These are phyloP conservation scores for Pomacea canaliculata DNA, from an alignment of 2,888 invertebrate genomes.

Conservation along the genomic window DNA sequence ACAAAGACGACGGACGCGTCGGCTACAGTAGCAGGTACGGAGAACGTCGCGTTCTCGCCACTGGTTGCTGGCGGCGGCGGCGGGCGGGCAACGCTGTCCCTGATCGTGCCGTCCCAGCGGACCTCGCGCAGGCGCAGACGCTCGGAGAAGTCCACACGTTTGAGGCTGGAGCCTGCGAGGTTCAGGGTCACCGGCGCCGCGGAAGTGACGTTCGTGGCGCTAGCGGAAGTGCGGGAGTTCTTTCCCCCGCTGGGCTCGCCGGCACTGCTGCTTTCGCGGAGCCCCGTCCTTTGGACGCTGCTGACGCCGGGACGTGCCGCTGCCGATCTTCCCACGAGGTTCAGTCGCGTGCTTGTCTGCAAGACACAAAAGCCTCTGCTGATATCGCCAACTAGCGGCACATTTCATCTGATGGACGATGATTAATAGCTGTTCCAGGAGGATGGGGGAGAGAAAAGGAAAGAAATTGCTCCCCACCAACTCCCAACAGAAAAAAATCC, in stretches of 20 bases:
- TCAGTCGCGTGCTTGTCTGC: conserved; percentile 1
- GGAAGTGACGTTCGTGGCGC: background rate
- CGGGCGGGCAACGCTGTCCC: conserved; percentile 33
- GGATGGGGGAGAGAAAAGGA: no score
- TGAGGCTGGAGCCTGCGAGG: conserved; percentile 29
- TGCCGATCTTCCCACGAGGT: background rate
- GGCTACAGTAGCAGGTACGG: no score
- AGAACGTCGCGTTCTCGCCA: no score
- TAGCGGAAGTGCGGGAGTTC: background rate
- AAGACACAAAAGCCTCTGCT: background rate
- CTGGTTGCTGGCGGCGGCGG: background rate
- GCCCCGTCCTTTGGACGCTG: background rate
- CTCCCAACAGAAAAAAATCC: no score
- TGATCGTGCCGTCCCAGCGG: conserved; percentile 43
- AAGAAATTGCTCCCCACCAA: no score
- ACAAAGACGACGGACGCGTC: no score
- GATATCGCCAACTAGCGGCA: no score
- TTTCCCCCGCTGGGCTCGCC: background rate
- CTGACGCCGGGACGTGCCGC: background rate
- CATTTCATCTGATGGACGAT: no score
- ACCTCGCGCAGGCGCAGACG: conserved; percentile 40
- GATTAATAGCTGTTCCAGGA: no score
- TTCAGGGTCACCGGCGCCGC: background rate
- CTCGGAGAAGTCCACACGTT: conserved; percentile 43
- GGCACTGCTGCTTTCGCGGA: background rate